Evolutionary conservation across 2,797 vertebrate species (phyloP).

Genomic region (Labeo calbasu): DNA sequence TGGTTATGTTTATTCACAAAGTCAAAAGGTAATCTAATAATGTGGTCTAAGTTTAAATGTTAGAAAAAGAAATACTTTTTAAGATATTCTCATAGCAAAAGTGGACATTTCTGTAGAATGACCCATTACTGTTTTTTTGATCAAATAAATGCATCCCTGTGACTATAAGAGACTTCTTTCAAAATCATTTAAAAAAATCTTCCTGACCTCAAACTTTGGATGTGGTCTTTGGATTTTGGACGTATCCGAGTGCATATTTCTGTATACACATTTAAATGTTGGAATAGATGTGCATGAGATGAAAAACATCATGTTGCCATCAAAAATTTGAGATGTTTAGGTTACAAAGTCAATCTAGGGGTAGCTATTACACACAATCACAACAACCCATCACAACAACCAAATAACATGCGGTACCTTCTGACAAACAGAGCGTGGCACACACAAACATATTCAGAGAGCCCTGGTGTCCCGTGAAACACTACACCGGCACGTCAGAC

Average conservation of each 20-base stretch:
- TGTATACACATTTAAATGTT: conserved; percentile 30
- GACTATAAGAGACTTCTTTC: background rate
- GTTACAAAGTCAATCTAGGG: conserved; percentile 46
- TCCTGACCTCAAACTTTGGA: background rate
- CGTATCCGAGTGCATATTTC: conserved; percentile 25
- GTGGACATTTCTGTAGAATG: too few species aligned
- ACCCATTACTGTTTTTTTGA: background rate
- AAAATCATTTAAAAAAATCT: background rate
- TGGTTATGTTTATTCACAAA: too few species aligned
- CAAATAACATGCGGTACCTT: conserved; percentile 55
- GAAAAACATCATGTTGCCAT: conserved; percentile 28
- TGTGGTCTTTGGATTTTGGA: background rate
- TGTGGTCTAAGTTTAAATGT: too few species aligned
- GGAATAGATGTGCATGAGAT: conserved; percentile 26
- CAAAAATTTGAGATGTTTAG: conserved; percentile 44
- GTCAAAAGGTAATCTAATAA: too few species aligned
- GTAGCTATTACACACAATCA: conserved; percentile 36
- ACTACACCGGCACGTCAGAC: conserved; percentile 51
- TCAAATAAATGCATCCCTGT: background rate
- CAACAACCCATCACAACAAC: conserved; percentile 44
- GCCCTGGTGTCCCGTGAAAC: conserved; percentile 55
- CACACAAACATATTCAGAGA: conserved; percentile 60
- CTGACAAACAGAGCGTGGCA: conserved; percentile 58
- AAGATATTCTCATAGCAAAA: too few species aligned
- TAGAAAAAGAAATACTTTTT: too few species aligned